Percentiles rank a stretch among this genome's conserved stretches.
Evolutionary conservation across 2,113 vertebrate species (phyloP).

Genomic region (Reinhardtius hippoglossoides): DNA sequence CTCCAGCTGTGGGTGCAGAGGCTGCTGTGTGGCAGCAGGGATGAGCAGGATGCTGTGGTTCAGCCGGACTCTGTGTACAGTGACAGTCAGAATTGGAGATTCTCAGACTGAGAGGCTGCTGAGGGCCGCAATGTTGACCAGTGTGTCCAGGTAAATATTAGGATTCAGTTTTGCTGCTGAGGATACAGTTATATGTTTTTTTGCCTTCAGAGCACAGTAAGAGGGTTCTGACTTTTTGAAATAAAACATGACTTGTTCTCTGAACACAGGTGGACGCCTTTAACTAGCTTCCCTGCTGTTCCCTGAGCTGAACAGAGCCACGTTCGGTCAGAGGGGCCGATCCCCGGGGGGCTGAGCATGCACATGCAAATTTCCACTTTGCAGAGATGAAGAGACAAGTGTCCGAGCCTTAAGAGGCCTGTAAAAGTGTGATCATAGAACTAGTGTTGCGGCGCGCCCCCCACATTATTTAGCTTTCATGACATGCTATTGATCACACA

Average conservation of each 20-base stretch:
- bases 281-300: not conserved
- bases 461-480: slow-evolving; percentile 37
- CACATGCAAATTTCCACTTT: not conserved
- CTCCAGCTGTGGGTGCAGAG: too few species aligned
- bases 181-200: not conserved
- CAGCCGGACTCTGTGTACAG: too few species aligned
- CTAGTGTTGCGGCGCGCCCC: slow-evolving; percentile 9
- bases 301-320: not conserved
- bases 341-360: not conserved
- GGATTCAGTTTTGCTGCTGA: slow-evolving; percentile 1
- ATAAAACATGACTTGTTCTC: slow-evolving; percentile 3
- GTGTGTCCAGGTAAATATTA: not conserved
- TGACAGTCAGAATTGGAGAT: too few species aligned
- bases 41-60: too few species aligned
- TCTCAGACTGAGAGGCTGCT: too few species aligned
- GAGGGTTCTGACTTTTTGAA: not conserved
- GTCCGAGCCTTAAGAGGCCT: not conserved
- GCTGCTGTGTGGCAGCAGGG: too few species aligned
- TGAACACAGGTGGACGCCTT: not conserved
- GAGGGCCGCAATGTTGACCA: not conserved
- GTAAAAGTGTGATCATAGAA: slow-evolving; percentile 12
- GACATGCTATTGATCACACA: slow-evolving; percentile 48
- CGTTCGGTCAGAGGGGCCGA: not conserved
- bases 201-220: not conserved
- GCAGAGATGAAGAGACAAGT: slow-evolving; percentile 6